phyloP scores from a whole-genome alignment of 35 echinoderm and acorn worm species.

The Anneissia japonica region DNA sequence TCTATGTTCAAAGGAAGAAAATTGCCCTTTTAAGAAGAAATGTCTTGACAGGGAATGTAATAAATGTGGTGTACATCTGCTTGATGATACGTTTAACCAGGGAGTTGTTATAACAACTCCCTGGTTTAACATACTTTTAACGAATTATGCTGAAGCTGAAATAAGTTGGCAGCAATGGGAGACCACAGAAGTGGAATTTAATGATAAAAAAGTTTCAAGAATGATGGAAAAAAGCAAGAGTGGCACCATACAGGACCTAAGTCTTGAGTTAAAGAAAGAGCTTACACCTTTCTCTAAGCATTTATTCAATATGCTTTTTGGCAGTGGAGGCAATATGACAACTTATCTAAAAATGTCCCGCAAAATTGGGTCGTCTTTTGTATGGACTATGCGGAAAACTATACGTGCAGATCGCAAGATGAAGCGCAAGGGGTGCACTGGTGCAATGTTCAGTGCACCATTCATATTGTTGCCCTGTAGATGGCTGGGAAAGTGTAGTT shows the following conservation, averaged over 20 bases:
- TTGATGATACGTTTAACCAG: too few species aligned
- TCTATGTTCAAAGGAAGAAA: too few species aligned
- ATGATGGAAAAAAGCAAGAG: neutral
- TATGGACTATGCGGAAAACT: slow-evolving; percentile 36
- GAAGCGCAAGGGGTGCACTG: slow-evolving; percentile 32
- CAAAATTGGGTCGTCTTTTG: slow-evolving; percentile 23
- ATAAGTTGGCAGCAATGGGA: too few species aligned
- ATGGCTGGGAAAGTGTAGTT: neutral
- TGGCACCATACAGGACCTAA: neutral
- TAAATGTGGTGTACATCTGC: too few species aligned
- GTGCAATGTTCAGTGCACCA: slow-evolving; percentile 9
- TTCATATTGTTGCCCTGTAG: slow-evolving; percentile 32
- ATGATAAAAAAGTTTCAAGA: too few species aligned
- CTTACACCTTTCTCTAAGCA: slow-evolving; percentile 10
- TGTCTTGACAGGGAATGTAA: too few species aligned
- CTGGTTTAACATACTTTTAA: too few species aligned
- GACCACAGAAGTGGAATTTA: too few species aligned
- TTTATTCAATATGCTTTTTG: slow-evolving; percentile 2
- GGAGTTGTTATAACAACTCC: too few species aligned
- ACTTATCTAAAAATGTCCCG: neutral
- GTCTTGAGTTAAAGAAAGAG: neutral
- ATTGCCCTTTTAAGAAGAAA: too few species aligned
- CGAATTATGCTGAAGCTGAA: too few species aligned
- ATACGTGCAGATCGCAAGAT: slow-evolving; percentile 24
- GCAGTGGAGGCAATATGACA: slow-evolving; percentile 9